Conservation (phyloP, 2,797 vertebrate genomes). For the Pseudochirops cupreus region DNA sequence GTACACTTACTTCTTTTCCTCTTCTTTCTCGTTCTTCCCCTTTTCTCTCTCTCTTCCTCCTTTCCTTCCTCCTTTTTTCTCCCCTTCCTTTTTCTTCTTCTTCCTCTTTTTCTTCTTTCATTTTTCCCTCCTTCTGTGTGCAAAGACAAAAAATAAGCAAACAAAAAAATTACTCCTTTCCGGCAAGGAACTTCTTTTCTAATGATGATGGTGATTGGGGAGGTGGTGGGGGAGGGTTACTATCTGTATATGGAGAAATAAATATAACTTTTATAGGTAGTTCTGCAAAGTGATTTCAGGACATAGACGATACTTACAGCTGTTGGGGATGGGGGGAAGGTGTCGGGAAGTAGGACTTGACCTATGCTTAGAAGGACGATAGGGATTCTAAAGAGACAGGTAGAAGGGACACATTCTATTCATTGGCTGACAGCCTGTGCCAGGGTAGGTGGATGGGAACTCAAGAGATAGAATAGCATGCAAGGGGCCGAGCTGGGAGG, state of each 20-base stretch:
- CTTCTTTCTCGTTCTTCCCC: too few species aligned
- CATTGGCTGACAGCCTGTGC: background rate
- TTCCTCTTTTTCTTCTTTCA: background rate
- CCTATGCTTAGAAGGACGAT: background rate
- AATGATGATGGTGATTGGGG: background rate
- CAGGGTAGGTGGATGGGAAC: background rate
- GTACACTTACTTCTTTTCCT: background rate
- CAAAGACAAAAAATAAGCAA: background rate
- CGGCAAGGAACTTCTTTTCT: background rate
- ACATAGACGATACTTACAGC: background rate
- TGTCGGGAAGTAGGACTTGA: background rate
- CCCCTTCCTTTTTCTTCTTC: too few species aligned
- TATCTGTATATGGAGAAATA: background rate
- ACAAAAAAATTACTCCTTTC: background rate
- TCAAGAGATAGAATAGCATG: background rate
- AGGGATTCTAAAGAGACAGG: background rate
- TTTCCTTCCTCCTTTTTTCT: fast-evolving
- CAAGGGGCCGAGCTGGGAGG: background rate
- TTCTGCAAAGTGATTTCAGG: background rate
- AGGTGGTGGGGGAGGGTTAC: background rate
- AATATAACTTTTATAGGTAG: background rate
- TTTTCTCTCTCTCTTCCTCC: too few species aligned
- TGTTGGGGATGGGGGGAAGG: background rate
- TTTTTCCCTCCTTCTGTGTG: background rate
- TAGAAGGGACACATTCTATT: background rate